Conservation (phyloP, 2,113 vertebrate species). For the Nansenia antarctica region DNA sequence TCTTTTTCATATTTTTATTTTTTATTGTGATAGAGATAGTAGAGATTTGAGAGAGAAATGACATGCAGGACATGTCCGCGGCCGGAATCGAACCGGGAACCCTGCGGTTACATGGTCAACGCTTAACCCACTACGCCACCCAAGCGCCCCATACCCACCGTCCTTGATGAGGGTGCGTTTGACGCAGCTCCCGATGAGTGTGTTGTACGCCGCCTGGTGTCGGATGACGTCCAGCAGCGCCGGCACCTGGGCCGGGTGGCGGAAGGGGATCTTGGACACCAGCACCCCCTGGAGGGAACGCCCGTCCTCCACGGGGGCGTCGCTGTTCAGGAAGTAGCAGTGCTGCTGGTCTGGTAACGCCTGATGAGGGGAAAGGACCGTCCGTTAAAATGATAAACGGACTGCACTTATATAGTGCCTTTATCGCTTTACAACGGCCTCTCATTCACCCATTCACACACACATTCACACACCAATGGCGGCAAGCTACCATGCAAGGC, state of each 20-base stretch:
- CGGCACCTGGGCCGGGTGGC: slow-evolving; percentile 92
- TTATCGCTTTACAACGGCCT: too few relatives aligned
- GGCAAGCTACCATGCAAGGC: too few relatives aligned
- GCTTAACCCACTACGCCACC: too few relatives aligned
- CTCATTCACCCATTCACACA: not conserved
- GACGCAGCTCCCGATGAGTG: slow-evolving; percentile 93
- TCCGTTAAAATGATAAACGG: too few relatives aligned
- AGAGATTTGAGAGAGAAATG: too few relatives aligned
- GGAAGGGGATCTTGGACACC: slow-evolving; percentile 92
- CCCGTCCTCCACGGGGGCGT: slow-evolving; percentile 93
- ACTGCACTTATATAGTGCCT: too few relatives aligned
- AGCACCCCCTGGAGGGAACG: slow-evolving; percentile 88
- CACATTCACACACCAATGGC: not conserved
- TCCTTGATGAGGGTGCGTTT: slow-evolving; percentile 91
- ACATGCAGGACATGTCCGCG: too few relatives aligned
- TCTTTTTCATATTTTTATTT: too few relatives aligned
- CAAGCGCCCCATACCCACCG: slow-evolving; percentile 81
- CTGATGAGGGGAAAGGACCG: slow-evolving; percentile 62
- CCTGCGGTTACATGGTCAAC: too few relatives aligned
- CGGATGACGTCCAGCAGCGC: slow-evolving; percentile 88
- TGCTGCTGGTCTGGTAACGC: slow-evolving; percentile 96
- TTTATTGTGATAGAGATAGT: too few relatives aligned
- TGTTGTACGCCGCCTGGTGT: slow-evolving; percentile 95
- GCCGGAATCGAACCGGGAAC: too few relatives aligned
- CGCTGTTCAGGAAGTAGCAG: slow-evolving; percentile 97